Evolutionary conservation across 2,888 invertebrate genomes (phyloP).

Genomic region (Agonopterix arenella): DNA sequence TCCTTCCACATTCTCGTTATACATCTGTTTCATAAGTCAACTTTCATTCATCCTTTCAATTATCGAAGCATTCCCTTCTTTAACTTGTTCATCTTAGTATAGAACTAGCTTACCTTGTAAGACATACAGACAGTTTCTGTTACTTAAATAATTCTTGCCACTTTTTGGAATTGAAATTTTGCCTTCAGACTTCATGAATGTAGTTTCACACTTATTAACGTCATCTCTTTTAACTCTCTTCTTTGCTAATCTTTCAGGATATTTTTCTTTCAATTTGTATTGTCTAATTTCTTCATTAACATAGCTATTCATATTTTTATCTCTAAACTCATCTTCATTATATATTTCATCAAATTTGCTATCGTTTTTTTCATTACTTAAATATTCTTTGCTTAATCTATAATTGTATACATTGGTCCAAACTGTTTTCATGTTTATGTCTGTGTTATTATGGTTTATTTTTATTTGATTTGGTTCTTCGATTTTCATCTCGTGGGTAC

Average conservation of each 20-base stretch:
- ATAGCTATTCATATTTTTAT: background rate
- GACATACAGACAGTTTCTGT: slow-evolving; percentile 45
- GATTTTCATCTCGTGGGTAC: slow-evolving; percentile 6
- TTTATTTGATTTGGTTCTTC: background rate
- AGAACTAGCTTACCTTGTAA: slow-evolving; percentile 40
- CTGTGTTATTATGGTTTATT: slow-evolving; percentile 7
- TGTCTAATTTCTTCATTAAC: slow-evolving; percentile 7
- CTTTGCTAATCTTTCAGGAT: slow-evolving; percentile 8
- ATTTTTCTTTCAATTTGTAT: slow-evolving; percentile 1
- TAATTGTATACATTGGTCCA: background rate
- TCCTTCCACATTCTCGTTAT: too few species aligned
- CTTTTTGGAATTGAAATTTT: slow-evolving; percentile 34
- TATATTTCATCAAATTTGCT: background rate
- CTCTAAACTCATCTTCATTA: background rate
- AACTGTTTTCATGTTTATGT: slow-evolving; percentile 4
- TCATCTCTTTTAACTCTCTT: slow-evolving; percentile 35
- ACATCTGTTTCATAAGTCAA: too few species aligned
- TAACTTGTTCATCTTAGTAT: background rate
- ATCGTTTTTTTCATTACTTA: background rate
- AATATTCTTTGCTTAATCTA: background rate
- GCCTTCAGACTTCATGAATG: slow-evolving; percentile 29
- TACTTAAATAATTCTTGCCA: slow-evolving; percentile 37
- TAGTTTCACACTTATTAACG: slow-evolving; percentile 23
- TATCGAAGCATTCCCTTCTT: too few species aligned
- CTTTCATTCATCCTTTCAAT: too few species aligned